phyloP scores from a whole-genome alignment of 2,113 vertebrate species.

The Lipophrys pholis region DNA sequence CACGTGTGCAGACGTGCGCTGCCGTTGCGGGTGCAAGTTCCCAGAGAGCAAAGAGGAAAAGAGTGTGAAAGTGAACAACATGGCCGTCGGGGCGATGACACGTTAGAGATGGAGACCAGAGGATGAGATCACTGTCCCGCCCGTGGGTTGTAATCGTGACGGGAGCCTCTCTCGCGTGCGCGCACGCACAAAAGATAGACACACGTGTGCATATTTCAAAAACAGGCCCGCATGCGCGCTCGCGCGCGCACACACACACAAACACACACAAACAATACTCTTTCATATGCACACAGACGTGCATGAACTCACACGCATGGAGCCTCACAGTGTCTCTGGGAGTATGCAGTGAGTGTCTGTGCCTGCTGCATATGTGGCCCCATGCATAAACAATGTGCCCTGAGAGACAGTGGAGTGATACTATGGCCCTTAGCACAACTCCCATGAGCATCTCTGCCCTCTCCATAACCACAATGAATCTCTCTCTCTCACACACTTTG shows the following conservation, averaged over 20 bases:
- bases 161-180: slow-evolving; percentile 31
- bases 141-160: slow-evolving; percentile 46
- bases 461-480: slow-evolving; percentile 58
- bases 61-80: slow-evolving; percentile 66
- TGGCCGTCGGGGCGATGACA: slow-evolving; percentile 59
- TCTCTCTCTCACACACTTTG: slow-evolving; percentile 5
- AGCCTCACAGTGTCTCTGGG: slow-evolving; percentile 61
- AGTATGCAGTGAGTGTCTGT: slow-evolving; percentile 66
- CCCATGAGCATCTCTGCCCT: slow-evolving; percentile 78
- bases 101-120: slow-evolving; percentile 59
- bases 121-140: slow-evolving; percentile 66
- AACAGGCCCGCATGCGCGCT: slow-evolving; percentile 8
- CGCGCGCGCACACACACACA: slow-evolving; percentile 25
- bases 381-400: slow-evolving; percentile 82
- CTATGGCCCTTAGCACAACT: slow-evolving; percentile 80
- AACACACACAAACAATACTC: neutral
- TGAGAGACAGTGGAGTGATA: slow-evolving; percentile 79
- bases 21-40: slow-evolving; percentile 34
- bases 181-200: slow-evolving; percentile 16
- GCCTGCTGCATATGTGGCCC: slow-evolving; percentile 76
- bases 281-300: slow-evolving; percentile 28
- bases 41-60: slow-evolving; percentile 44
- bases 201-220: slow-evolving; percentile 28
- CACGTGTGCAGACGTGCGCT: slow-evolving; percentile 56
- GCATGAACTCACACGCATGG: slow-evolving; percentile 26